Evolutionary conservation across 2,113 vertebrate genomes (phyloP), one percentile per base, ranked within the genome.

Genomic region (Rhinichthys klamathensis): DNA sequence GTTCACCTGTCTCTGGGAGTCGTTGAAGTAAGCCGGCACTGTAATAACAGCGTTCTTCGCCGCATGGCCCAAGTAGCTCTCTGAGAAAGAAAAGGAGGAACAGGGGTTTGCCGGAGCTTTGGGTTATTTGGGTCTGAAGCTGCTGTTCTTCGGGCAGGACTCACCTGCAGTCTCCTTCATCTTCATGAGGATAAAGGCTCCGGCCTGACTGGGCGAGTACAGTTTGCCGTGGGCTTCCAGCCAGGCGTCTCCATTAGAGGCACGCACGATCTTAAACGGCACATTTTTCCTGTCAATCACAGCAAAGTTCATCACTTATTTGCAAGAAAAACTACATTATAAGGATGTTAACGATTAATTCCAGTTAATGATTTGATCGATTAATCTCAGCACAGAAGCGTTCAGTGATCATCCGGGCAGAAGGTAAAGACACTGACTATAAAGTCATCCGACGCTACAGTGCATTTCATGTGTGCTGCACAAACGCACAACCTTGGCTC

Each of bases 161-260:
- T 91, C 77, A 99, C 98, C 98, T 94, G 98, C 97, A 8, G 98
- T 99, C 81, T 99, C 98, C 92, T 99, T 99, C 98, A 99, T 99
- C 93, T 99, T 99, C 90, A 98, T 98, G 16, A 99, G 94, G 1
- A 99, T 95, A 35, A 99, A 99, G 86, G 98, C 98, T 77, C 98
- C 98, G 0, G 95, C 95, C 92, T 99, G 98, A 93, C 98, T 99
- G 56, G 98, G 98, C 0, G 98, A 99, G 86, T 99, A 99, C 25
- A 99, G 93, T 78, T 99, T 99, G 65, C 97, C 97, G 74, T 99
- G 97, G 85, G 97, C 97, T 92, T 99, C 98, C 11, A 99, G 95
- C 98, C 98, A 99, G 35, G 98, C 98, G 2, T 99, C 98, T 0
- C 98, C 98, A 0, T 99, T 99, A 16, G 98, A 99, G 6, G 98